Evolutionary conservation across 2,113 vertebrate species (phyloP).

Genomic region (Nanorana parkeri): DNA sequence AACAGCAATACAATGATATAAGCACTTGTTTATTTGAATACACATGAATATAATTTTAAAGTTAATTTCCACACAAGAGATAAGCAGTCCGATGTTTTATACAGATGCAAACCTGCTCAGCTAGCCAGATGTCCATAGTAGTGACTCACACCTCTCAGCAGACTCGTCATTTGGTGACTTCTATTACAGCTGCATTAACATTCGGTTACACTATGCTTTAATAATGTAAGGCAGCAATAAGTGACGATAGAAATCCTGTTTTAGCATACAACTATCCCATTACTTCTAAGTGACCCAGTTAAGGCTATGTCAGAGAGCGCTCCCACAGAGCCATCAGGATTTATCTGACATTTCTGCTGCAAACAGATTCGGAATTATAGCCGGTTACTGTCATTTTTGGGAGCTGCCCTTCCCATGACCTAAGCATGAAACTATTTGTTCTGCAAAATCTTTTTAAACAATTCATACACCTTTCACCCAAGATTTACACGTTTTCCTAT

Average conservation of each 20-base stretch:
- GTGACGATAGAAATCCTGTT: neutral
- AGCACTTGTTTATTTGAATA: no score
- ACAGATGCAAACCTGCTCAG: no score
- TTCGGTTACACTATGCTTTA: neutral
- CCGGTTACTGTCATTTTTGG: neutral
- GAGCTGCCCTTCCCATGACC: neutral
- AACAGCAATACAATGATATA: no score
- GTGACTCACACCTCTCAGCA: no score
- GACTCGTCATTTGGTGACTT: neutral
- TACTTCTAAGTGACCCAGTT: conserved; percentile 18
- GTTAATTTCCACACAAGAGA: no score
- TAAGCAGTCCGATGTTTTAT: no score
- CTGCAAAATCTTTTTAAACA: neutral
- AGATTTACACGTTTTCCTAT: no score
- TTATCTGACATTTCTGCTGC: neutral
- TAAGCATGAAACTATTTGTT: neutral
- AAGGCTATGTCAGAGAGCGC: neutral
- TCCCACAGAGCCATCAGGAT: neutral
- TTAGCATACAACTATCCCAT: neutral
- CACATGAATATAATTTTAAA: no score
- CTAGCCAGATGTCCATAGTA: no score
- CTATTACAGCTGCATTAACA: neutral
- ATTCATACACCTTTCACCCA: no score
- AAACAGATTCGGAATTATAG: no score
- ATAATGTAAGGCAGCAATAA: neutral